These are phyloP conservation scores for Polietes domitor DNA, from an alignment of 2,888 invertebrate species.

Conservation along the genomic window DNA sequence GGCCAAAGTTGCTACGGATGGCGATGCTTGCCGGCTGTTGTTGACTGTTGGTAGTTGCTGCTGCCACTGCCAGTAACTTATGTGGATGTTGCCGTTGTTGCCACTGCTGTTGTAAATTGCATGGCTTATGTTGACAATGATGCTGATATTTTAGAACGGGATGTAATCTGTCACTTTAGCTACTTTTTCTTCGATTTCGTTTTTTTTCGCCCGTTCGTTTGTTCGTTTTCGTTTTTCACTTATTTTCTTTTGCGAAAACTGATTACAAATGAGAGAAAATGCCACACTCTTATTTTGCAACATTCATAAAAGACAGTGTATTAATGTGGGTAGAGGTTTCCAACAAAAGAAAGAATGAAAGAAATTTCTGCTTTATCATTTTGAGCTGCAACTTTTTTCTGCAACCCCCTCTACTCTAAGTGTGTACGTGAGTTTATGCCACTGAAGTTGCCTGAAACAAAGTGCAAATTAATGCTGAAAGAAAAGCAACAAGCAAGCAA, in stretches of 20 bases:
- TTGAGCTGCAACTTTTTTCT: too few relatives aligned
- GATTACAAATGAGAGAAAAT: constrained; percentile 22
- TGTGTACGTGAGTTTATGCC: not conserved
- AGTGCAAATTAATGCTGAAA: constrained; percentile 6
- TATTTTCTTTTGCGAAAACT: not conserved
- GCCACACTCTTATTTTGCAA: not conserved
- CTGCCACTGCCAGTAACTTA: not conserved
- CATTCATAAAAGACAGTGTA: too few relatives aligned
- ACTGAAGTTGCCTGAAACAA: not conserved
- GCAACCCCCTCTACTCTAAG: not conserved
- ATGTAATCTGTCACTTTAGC: constrained; percentile 62
- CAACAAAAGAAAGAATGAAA: too few relatives aligned
- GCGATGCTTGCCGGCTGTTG: not conserved
- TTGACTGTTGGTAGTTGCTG: not conserved
- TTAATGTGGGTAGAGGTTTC: too few relatives aligned
- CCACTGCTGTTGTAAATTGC: constrained; percentile 35
- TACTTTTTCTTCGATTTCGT: constrained; percentile 28
- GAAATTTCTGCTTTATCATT: too few relatives aligned
- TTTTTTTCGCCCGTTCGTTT: constrained; percentile 11
- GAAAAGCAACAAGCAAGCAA: not conserved
- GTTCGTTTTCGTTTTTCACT: not conserved
- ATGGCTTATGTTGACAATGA: constrained; percentile 54
- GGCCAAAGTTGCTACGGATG: not conserved
- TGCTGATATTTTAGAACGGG: constrained; percentile 61
- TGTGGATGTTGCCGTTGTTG: not conserved